Base-by-base conservation (phyloP, 2,888 invertebrate genomes). In the Phytoseiulus persimilis region DNA sequence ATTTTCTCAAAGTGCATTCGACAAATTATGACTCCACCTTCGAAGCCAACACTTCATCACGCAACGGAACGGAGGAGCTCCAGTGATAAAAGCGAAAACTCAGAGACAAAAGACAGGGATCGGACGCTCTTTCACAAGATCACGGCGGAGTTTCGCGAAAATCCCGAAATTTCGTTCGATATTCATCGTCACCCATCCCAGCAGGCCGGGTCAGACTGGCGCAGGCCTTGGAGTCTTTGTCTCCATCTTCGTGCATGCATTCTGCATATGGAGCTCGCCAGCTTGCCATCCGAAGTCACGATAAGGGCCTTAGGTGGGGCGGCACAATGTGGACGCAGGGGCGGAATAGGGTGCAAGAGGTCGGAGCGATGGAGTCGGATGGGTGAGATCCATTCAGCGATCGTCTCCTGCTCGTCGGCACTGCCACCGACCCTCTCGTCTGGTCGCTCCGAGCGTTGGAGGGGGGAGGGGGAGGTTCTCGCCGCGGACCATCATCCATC, bases 281-380 rank as follows among this genome's bases (percentile, higher is more conserved):
- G 65, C 65, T 65, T 65, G 65, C 65, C 65, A 28, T 65, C 65
- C 65, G 18, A 28, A 65, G 65, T 65, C 65, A 65, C 65, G 65
- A 65, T 65, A 65, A 65, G 65, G 65, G 65, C 65, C 65, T 65
- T 65, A 65, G 65, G 65, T 65, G 65, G 65, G 65, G 65, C 65
- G 65, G 65, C 9, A 65, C 65, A 39, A 6, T 39, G 39, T 39
- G 39, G 39, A 39, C 39, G 39, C 39, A 14, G 65, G 65, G 65
- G 65, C 65, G 65, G 65, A 14, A 65, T 28, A 65, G 65, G 65
- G 65, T 65, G 65, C 11, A 65, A 65, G 65, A 65, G 65, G 65
- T 23, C 65, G 23, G 65, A 28, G 65, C 65, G 18, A 65, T 65
- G 65, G 65, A 65, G 23, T 65, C 65, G 14, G 65, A 28, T 65